A percentile compares a stretch with the other conserved stretches of the same genome.
phyloP scores from a whole-genome alignment of 2,888 invertebrate genomes.

The Noctua comes region DNA sequence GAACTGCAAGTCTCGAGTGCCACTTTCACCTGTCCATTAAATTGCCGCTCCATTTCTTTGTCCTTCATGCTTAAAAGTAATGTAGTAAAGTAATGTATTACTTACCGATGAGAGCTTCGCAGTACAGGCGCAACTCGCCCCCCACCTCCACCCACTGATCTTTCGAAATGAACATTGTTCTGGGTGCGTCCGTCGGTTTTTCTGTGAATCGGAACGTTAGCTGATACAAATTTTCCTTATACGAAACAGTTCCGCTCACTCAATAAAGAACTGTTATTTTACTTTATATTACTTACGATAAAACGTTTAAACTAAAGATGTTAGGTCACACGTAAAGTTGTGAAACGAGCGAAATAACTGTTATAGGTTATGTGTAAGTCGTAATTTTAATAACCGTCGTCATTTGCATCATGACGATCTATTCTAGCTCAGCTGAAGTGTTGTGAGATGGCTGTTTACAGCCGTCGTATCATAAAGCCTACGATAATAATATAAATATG shows the following conservation, averaged over 20 bases:
- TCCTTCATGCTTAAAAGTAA: conserved; percentile 23
- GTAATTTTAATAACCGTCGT: conserved; percentile 62
- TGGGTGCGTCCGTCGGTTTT: conserved; percentile 91
- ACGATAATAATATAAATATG: conserved; percentile 52
- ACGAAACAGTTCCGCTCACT: conserved; percentile 27
- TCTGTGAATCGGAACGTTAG: conserved; percentile 85
- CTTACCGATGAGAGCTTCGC: conserved; percentile 95
- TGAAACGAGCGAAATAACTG: conserved; percentile 56
- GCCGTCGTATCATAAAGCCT: conserved; percentile 52
- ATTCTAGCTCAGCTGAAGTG: conserved; percentile 45
- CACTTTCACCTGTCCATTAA: conserved; percentile 29
- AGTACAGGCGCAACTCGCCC: conserved; percentile 92
- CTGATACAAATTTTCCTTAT: conserved; percentile 67
- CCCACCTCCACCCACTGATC: conserved; percentile 92
- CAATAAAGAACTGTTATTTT: conserved; percentile 49
- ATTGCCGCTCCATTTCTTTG: conserved; percentile 19
- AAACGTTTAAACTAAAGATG: conserved; percentile 42
- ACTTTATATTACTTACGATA: conserved; percentile 37
- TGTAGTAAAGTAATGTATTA: conserved; percentile 26
- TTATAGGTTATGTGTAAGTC: conserved; percentile 56
- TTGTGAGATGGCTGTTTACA: conserved; percentile 45
- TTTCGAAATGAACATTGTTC: conserved; percentile 92
- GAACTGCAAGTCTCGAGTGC: conserved; percentile 13
- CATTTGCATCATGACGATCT: conserved; percentile 59
- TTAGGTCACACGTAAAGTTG: conserved; percentile 43